A percentile compares a stretch with the other conserved stretches of the same genome.
Evolutionary conservation across 2,797 vertebrate species (phyloP).

Genomic region (Peromyscus attwateri): DNA sequence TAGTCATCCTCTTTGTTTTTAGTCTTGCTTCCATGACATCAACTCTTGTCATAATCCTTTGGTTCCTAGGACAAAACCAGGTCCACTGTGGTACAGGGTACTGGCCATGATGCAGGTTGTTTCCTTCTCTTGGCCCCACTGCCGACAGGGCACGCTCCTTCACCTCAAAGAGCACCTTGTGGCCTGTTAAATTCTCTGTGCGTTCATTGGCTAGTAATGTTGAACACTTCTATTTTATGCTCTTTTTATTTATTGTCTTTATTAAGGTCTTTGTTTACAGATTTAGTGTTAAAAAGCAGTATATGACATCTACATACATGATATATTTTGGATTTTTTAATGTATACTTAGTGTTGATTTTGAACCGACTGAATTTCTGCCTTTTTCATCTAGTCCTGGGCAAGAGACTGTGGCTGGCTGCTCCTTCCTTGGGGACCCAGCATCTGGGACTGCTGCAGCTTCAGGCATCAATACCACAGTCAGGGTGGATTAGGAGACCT

Average conservation of each 20-base stretch:
- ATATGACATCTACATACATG: not conserved
- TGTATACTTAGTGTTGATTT: not conserved
- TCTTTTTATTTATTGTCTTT: not conserved
- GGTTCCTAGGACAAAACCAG: not conserved
- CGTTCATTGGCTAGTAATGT: not conserved
- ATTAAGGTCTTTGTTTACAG: not conserved
- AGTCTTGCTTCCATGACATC: not conserved
- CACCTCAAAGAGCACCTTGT: no score
- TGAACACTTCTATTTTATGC: not conserved
- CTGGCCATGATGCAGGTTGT: no score
- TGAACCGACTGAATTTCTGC: slow-evolving; percentile 10
- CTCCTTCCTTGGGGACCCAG: not conserved
- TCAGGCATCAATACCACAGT: not conserved
- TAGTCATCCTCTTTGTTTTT: not conserved
- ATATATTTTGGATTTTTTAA: not conserved
- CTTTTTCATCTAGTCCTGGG: not conserved
- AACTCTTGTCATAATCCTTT: not conserved
- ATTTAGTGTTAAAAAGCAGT: not conserved
- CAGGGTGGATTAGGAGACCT: not conserved
- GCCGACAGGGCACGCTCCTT: not conserved
- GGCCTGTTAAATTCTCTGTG: not conserved
- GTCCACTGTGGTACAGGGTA: not conserved
- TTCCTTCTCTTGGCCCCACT: not conserved
- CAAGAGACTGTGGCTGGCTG: not conserved
- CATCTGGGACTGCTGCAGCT: not conserved